Evolutionary conservation across 2,888 invertebrate species (phyloP).

Genomic region (Aplocera efformata): DNA sequence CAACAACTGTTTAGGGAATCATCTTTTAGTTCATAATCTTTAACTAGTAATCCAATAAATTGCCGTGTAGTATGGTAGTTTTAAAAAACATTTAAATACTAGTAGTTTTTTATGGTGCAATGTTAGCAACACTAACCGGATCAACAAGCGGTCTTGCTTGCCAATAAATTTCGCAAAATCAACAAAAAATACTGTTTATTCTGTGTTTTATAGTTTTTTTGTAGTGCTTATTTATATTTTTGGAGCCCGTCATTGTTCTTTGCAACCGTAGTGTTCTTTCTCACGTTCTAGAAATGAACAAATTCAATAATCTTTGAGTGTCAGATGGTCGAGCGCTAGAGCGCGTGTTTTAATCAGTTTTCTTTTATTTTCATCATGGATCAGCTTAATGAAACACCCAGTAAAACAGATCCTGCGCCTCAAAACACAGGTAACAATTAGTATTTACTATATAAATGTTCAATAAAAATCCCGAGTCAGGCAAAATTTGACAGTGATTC

Average conservation of each 20-base stretch:
- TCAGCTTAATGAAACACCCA: constrained; percentile 40
- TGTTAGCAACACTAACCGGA: constrained; percentile 55
- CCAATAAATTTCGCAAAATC: constrained; percentile 33
- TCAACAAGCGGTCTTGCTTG: constrained; percentile 66
- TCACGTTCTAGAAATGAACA: constrained; percentile 43
- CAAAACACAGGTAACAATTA: constrained; percentile 45
- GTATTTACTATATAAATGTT: constrained; percentile 28
- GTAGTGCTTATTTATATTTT: not conserved
- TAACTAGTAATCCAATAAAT: no score
- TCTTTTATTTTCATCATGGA: constrained; percentile 49
- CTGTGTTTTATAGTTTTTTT: constrained; percentile 5
- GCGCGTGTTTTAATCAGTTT: constrained; percentile 54
- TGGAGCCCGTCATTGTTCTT: not conserved
- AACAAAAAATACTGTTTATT: constrained; percentile 25
- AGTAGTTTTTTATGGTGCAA: no score
- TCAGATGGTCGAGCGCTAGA: constrained; percentile 63
- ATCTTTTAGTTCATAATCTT: no score
- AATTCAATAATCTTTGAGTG: constrained; percentile 46
- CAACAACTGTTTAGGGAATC: no score
- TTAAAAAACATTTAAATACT: no score
- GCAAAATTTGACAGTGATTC: constrained; percentile 38
- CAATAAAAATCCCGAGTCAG: constrained; percentile 15
- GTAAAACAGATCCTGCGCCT: constrained; percentile 40
- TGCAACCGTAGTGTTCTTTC: constrained; percentile 8
- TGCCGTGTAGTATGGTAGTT: no score